Evolutionary conservation across 2,888 invertebrate species (phyloP).

Genomic region (Aphidius colemani): DNA sequence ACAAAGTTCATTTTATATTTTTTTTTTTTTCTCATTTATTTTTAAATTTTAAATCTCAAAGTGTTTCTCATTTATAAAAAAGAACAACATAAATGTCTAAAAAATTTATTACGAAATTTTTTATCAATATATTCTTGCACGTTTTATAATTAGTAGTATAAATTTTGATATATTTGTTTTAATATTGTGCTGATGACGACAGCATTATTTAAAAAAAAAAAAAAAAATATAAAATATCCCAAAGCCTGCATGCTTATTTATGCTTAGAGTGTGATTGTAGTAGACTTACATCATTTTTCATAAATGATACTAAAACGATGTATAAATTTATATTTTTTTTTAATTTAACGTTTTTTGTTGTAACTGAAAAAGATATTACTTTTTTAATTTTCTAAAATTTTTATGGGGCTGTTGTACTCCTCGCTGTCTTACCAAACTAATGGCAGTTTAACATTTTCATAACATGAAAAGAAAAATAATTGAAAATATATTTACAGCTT

Average conservation of each 20-base stretch:
- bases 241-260: conserved; percentile 47
- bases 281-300: conserved; percentile 44
- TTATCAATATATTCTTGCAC: too few species aligned
- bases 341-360: conserved; percentile 16
- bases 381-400: conserved; percentile 12
- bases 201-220: background rate
- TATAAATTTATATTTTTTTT: conserved; percentile 5
- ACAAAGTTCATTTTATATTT: too few species aligned
- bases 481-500: background rate
- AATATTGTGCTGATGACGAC: too few species aligned
- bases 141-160: too few species aligned
- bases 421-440: conserved; percentile 39
- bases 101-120: too few species aligned
- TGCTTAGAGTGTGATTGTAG: conserved; percentile 59
- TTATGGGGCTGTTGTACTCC: conserved; percentile 25
- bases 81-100: too few species aligned
- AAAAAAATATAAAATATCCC: conserved; percentile 25
- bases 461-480: conserved; percentile 14
- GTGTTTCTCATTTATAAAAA: too few species aligned
- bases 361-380: background rate
- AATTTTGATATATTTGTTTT: too few species aligned
- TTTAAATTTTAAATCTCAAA: too few species aligned
- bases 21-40: too few species aligned
- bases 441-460: conserved; percentile 27
- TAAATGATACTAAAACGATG: conserved; percentile 9